Conservation (phyloP, 2,888 invertebrate genomes). For the Dynastes grantii region DNA sequence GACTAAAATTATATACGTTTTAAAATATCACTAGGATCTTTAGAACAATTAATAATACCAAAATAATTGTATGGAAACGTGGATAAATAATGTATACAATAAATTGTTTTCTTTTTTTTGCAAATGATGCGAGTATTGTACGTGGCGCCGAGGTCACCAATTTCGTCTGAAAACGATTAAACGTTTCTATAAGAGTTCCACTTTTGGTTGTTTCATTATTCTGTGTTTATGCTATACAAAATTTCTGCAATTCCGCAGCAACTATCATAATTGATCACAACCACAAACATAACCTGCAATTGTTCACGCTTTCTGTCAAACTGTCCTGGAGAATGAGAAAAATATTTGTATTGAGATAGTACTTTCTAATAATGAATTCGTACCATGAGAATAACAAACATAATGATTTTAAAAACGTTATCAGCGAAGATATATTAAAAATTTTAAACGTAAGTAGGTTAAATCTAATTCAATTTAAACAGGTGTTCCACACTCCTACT, state of each 20-base stretch:
- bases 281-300: constrained; percentile 40
- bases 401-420: constrained; percentile 53
- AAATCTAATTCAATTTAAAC: constrained; percentile 52
- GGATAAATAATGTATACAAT: too few species aligned
- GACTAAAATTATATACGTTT: too few species aligned
- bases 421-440: constrained; percentile 59
- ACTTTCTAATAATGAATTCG: constrained; percentile 45
- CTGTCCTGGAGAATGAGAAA: constrained; percentile 44
- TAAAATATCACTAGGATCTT: too few species aligned
- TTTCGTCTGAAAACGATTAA: too few species aligned
- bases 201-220: too few species aligned
- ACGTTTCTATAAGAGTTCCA: too few species aligned
- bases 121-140: too few species aligned
- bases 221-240: too few species aligned
- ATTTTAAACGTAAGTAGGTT: constrained; percentile 62
- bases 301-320: constrained; percentile 40
- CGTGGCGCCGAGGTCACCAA: too few species aligned
- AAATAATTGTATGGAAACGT: too few species aligned
- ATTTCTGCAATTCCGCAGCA: not conserved
- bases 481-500: constrained; percentile 60
- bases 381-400: constrained; percentile 39
- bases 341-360: constrained; percentile 35
- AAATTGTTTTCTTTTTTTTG: too few species aligned
- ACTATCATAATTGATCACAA: not conserved
- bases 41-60: too few species aligned